Evolutionary conservation across 2,797 vertebrate genomes (phyloP), one percentile per base, ranked within the genome.

Genomic region (Rhinella marina): DNA sequence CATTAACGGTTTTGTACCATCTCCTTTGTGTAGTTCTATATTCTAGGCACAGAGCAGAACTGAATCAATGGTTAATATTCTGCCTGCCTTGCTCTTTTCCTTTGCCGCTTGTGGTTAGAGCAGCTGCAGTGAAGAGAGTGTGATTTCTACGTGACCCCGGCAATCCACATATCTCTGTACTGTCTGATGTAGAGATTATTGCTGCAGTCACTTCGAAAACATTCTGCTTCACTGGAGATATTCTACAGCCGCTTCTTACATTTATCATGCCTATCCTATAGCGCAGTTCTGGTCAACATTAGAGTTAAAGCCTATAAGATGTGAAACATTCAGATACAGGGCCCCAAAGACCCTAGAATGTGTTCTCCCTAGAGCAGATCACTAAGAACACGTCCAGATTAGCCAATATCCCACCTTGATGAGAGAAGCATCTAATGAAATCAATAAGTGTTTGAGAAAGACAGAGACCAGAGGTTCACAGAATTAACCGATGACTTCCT

Each of bases 31-130:
- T 11, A 54, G 17, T 79, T 79, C 32, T 48, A 81, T 32, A 81
- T 81, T 81, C 78, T 17, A 61, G 57, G 57, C 78, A 81, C 27
- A 62, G 29, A 62, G 21, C 29, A 62, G 57, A 41, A 62, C 78
- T 81, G 17, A 61, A 62, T 21, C 78, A 81, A 81, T 81, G 78
- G 78, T 81, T 81, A 81, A 81, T 81, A 81, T 62, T 81, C 78
- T 23, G 57, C 19, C 78, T 41, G 78, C 78, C 29, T 81, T 61
- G 57, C 32, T 81, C 78, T 27, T 81, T 48, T 81, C 57, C 57
- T 7, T 62, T 61, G 17, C 57, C 21, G 57, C 32, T 81, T 62
- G 57, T 81, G 56, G 54, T 61, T 57, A 59, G 27, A 81, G 29
- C 78, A 48, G 78, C 78, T 81, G 78, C 78, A 81, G 57, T 61